Percentiles rank a stretch among this genome's conserved stretches.
Evolutionary conservation across 2,797 vertebrate species (phyloP).

Genomic region (Urosaurus nigricauda): DNA sequence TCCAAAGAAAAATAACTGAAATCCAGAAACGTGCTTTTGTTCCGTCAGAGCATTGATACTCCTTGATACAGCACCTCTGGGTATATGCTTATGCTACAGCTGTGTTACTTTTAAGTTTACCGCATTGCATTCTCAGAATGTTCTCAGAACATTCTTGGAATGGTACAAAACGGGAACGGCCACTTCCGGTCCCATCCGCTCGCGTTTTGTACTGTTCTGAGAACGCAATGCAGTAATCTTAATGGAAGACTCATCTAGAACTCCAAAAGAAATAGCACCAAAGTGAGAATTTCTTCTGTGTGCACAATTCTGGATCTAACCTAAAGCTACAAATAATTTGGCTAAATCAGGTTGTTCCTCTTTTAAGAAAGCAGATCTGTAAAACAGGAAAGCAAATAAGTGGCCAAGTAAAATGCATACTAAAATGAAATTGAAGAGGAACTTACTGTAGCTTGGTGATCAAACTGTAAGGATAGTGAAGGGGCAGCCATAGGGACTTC

Average conservation of each 20-base stretch:
- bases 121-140: too few relatives aligned
- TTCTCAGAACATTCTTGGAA: too few relatives aligned
- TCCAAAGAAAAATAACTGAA: not conserved
- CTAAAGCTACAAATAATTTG: not conserved
- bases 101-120: too few relatives aligned
- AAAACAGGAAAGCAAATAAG: not conserved
- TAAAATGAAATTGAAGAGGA: not conserved
- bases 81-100: not conserved
- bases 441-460: conserved; percentile 12
- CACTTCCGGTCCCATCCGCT: too few relatives aligned
- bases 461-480: not conserved
- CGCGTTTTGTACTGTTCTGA: too few relatives aligned
- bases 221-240: too few relatives aligned
- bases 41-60: not conserved
- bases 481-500: not conserved
- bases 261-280: not conserved
- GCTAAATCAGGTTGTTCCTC: not conserved
- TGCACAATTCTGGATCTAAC: not conserved
- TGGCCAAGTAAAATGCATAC: not conserved
- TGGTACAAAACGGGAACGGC: too few relatives aligned
- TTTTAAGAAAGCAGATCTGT: not conserved
- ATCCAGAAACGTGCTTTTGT: not conserved
- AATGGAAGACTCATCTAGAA: not conserved
- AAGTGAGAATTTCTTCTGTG: not conserved
- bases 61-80: not conserved